phyloP scores from a whole-genome alignment of 2,113 vertebrate species.

The Noctilio leporinus region DNA sequence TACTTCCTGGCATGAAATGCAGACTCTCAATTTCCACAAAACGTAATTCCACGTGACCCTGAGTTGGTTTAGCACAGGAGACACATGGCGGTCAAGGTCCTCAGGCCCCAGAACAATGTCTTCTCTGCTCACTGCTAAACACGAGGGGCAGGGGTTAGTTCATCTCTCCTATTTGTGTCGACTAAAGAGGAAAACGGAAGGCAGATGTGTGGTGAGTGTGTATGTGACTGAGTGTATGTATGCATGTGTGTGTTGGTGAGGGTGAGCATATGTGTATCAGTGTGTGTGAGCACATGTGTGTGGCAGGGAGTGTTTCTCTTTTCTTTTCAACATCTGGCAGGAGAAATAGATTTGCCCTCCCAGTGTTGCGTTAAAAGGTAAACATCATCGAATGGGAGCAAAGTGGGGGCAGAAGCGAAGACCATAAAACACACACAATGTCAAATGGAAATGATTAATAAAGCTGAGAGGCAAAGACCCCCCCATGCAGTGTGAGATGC shows the following conservation, averaged over 20 bases:
- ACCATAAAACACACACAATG: conserved; percentile 45
- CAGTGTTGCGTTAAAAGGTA: conserved; percentile 42
- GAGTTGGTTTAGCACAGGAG: neutral
- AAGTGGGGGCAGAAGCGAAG: conserved; percentile 36
- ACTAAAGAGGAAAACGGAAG: neutral
- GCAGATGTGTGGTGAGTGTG: neutral
- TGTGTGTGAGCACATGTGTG: neutral
- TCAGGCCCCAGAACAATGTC: fast-evolving
- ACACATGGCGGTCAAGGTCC: neutral
- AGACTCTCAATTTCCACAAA: neutral
- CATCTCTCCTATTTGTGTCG: neutral
- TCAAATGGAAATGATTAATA: conserved; percentile 43
- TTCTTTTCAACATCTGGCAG: conserved; percentile 31
- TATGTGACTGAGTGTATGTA: neutral
- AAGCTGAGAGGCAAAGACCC: conserved; percentile 51
- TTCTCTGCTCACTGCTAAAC: neutral
- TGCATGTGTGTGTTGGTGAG: neutral
- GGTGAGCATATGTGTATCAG: neutral
- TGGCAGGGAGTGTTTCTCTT: neutral
- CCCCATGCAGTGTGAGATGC: neutral
- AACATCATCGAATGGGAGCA: conserved; percentile 42
- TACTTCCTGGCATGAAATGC: neutral
- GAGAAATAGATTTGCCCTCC: conserved; percentile 27
- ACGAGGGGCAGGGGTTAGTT: neutral
- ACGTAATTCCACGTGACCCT: neutral